These are phyloP conservation scores for Myathropa florea DNA, from an alignment of 2,888 invertebrate species.

Conservation along the genomic window DNA sequence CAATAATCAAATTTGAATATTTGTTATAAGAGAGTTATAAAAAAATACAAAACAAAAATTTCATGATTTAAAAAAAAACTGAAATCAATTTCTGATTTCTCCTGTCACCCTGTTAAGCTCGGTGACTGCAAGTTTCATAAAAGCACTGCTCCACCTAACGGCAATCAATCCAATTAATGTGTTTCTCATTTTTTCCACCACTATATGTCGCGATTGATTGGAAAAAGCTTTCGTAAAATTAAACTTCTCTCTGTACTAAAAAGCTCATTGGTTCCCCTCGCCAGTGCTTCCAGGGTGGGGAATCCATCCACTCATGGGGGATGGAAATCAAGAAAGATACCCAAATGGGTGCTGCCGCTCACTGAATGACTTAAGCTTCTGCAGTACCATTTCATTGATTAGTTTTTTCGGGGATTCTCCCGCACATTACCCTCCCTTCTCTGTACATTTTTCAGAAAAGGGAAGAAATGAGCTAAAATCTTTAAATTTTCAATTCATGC, in stretches of 20 bases:
- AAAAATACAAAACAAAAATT: neutral
- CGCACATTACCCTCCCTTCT: neutral
- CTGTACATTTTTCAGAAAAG: neutral
- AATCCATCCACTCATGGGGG: neutral
- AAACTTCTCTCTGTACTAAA: slow-evolving; percentile 11
- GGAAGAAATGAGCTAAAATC: slow-evolving; percentile 7
- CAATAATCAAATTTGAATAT: too few relatives aligned
- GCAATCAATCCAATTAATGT: neutral
- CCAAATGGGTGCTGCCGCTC: neutral
- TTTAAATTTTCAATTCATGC: slow-evolving; percentile 13
- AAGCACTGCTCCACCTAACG: neutral
- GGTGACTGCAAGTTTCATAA: neutral
- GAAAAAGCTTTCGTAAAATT: neutral
- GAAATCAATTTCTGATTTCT: neutral
- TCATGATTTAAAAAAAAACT: too few relatives aligned
- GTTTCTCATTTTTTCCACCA: neutral
- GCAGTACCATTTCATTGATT: slow-evolving; percentile 62
- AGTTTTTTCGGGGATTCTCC: slow-evolving; percentile 1
- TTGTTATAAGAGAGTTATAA: too few relatives aligned
- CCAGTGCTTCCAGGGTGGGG: slow-evolving; percentile 1
- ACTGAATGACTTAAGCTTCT: slow-evolving; percentile 22
- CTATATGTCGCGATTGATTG: neutral
- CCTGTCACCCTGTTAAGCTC: neutral
- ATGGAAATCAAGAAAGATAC: neutral
- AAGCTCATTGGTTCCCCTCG: neutral